Evolutionary conservation across 2,888 invertebrate species (phyloP), one percentile per base, ranked within the genome.

Genomic region (Cinara cedri): DNA sequence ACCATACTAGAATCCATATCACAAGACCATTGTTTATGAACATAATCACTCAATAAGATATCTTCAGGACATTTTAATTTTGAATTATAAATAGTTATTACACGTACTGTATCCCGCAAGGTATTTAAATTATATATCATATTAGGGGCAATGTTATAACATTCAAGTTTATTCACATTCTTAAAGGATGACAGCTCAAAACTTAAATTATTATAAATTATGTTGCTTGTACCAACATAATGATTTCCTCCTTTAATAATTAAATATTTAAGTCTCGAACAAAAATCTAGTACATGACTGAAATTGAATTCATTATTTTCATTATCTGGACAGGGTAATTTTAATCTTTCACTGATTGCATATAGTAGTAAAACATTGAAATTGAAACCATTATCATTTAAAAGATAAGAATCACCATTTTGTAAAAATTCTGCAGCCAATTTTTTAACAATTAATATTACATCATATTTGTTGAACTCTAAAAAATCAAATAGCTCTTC

Each of bases 211-310:
- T 94, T 94, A 0, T 94, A 92, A 81, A 92, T 88, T 81, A 98
- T 92, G 85, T 94, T 96, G 85, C 96, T 97, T 0, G 91, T 91
- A 10, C 92, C 92, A 65, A 94, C 90, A 57, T 89, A 89, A 80
- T 89, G 88, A 42, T 88, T 87, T 83, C 89, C 90, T 2, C 94
- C 93, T 84, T 88, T 86, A 76, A 96, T 89, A 82, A 88, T 88
- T 14, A 95, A 86, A 26, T 89, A 88, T 24, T 89, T 89, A 42
- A 97, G 87, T 84, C 94, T 92, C 0, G 91, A 91, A 85, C 92
- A 93, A 84, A 95, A 94, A 86, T 97, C 97, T 75, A 97, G 86
- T 1, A 97, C 91, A 84, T 97, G 95, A 82, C 96, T 95, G 83
- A 97, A 93, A 86, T 97, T 96, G 84, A 91, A 93, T 86, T 91